Evolutionary conservation across 2,113 vertebrate species (phyloP).

Genomic region (Nasalis larvatus): DNA sequence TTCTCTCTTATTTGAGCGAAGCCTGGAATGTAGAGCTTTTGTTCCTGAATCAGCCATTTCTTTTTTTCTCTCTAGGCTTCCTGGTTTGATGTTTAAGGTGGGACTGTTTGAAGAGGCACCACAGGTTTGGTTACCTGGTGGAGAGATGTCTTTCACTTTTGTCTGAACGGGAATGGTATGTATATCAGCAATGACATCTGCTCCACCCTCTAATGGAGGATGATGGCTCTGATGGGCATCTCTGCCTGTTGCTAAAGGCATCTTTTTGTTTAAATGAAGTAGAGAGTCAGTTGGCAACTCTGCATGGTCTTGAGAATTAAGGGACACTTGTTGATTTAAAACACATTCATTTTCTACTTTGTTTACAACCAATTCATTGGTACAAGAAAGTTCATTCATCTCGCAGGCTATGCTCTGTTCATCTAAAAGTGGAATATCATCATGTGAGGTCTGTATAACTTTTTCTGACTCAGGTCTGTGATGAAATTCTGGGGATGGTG

Average conservation of each 20-base stretch:
- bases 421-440: slow-evolving; percentile 50
- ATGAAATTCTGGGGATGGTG: slow-evolving; percentile 41
- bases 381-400: slow-evolving; percentile 46
- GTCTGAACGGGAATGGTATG: slow-evolving; percentile 10
- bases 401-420: slow-evolving; percentile 47
- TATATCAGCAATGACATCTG: background rate
- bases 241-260: slow-evolving; percentile 4
- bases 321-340: slow-evolving; percentile 58
- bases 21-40: background rate
- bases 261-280: slow-evolving; percentile 33
- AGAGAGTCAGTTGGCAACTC: background rate
- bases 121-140: slow-evolving; percentile 41
- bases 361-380: slow-evolving; percentile 14
- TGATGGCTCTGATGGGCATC: slow-evolving; percentile 26
- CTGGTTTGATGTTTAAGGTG: background rate
- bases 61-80: background rate
- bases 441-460: background rate
- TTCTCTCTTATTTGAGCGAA: slow-evolving; percentile 25
- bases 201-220: background rate
- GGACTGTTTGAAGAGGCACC: slow-evolving; percentile 46
- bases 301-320: slow-evolving; percentile 56
- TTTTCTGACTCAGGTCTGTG: slow-evolving; percentile 31
- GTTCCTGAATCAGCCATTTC: background rate
- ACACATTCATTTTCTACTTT: slow-evolving; percentile 58
- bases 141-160: slow-evolving; percentile 2